These are phyloP conservation scores for Rotaria socialis DNA, from an alignment of 2,888 invertebrate genomes.

Conservation along the genomic window DNA sequence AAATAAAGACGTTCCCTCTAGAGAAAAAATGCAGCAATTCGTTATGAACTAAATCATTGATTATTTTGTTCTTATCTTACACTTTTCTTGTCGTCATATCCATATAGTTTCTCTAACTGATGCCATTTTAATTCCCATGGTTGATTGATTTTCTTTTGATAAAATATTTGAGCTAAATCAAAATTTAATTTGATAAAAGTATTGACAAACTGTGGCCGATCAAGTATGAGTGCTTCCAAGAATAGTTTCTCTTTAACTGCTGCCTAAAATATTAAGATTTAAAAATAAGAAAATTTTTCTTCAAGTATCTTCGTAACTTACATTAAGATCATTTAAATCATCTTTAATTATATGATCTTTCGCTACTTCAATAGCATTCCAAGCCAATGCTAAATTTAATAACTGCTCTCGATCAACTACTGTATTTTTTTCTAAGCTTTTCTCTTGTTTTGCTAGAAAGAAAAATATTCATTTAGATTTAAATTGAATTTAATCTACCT, in stretches of 20 bases:
- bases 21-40: background rate
- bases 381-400: background rate
- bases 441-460: background rate
- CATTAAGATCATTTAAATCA: background rate
- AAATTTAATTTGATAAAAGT: slow-evolving; percentile 25
- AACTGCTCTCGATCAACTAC: background rate
- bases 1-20: slow-evolving; percentile 28
- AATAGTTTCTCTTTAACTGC: background rate
- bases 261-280: background rate
- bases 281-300: background rate
- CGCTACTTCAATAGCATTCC: background rate
- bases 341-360: slow-evolving; percentile 25
- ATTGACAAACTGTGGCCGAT: slow-evolving; percentile 7
- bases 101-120: background rate
- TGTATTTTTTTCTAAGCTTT: background rate
- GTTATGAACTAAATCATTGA: background rate
- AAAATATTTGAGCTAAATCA: background rate
- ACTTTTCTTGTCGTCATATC: background rate
- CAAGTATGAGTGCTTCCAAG: background rate
- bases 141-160: background rate
- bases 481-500: background rate
- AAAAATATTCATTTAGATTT: background rate
- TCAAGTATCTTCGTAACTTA: background rate
- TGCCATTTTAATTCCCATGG: background rate
- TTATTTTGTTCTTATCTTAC: background rate